Conservation (phyloP, 2,797 vertebrate genomes). For the Sandelia bainsii region DNA sequence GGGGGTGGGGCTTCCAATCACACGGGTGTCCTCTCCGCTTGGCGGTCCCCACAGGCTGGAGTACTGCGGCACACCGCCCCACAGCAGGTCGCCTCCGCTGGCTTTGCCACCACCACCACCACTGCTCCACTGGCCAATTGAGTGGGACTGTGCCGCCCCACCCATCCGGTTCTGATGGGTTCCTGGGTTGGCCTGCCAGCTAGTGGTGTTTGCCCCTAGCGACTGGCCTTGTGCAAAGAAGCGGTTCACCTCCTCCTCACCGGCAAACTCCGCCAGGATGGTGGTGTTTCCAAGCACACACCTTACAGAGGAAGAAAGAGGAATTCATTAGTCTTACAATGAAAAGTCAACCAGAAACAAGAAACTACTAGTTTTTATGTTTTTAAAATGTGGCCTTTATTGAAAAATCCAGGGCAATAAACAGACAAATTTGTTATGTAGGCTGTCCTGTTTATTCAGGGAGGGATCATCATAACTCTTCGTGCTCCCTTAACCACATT, state of each 20-base stretch:
- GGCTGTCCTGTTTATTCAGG: not conserved
- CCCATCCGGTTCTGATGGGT: constrained; percentile 90
- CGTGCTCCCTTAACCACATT: not conserved
- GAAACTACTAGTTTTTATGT: not conserved
- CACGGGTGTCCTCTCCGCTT: constrained; percentile 89
- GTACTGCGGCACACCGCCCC: constrained; percentile 95
- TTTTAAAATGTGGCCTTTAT: not conserved
- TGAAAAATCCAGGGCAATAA: not conserved
- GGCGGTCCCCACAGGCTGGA: constrained; percentile 96
- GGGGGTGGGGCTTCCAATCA: constrained; percentile 94
- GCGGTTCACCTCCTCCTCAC: constrained; percentile 96
- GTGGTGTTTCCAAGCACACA: constrained; percentile 98
- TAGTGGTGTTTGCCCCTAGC: constrained; percentile 90
- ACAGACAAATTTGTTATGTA: not conserved
- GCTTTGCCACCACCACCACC: constrained; percentile 88
- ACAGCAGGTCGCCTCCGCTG: constrained; percentile 92
- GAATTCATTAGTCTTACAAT: not conserved
- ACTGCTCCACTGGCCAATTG: constrained; percentile 91
- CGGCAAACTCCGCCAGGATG: constrained; percentile 97
- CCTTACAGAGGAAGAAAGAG: constrained; percentile 74
- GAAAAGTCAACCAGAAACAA: not conserved
- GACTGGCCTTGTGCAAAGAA: constrained; percentile 97
- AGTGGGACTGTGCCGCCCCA: constrained; percentile 87
- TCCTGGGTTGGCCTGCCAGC: constrained; percentile 94
- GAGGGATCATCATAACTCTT: not conserved